Base-by-base conservation (phyloP, 2,888 invertebrate genomes). In the Rhamphomyia laevipes region DNA sequence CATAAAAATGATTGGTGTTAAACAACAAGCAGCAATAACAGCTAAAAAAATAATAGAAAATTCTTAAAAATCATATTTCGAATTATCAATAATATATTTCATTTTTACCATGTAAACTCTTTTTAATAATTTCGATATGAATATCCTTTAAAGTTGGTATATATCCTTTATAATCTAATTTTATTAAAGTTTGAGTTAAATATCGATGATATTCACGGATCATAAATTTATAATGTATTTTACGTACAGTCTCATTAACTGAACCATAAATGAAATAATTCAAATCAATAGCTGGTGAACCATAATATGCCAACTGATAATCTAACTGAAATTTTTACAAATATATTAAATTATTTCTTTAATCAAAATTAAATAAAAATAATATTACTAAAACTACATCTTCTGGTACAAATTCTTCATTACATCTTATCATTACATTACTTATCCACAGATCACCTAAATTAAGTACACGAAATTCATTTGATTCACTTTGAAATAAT, bases 371-470 rank as follows among this genome's bases (percentile, higher is more conserved):
- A 12, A 40, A 38, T 16, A n/a, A 38, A 40, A 35, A 9, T 30
- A 38, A 23, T 38, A 60, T 58, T 51, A 69, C 69, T 51, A 68
- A 56, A 11, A 68, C 51, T 7, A 65, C 66, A 61, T 68, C 61
- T 43, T 67, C 62, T 0, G 68, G 65, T 18, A 64, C 61, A 46
- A 63, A 61, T 46, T 63, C 60, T 46, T 67, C 66, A 53, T 64
- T 61, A 12, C 62, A 50, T 40, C 64, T 64, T 47, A 68, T 68
- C 64, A 70, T 62, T 3, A 69, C 55, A 52, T 69, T 70, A 50
- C 68, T 64, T 31, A 66, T 61, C 70, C 70, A 70, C 31, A 69
- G 52, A 48, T 70, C 69, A 2, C 63, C 61, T 51, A 67, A 51
- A 54, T 67, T 68, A 7, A 70, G 63, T 1, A 70, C 70, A 7